These are phyloP conservation scores for Xenops minutus DNA, from an alignment of 2,797 vertebrate genomes.

Conservation along the genomic window DNA sequence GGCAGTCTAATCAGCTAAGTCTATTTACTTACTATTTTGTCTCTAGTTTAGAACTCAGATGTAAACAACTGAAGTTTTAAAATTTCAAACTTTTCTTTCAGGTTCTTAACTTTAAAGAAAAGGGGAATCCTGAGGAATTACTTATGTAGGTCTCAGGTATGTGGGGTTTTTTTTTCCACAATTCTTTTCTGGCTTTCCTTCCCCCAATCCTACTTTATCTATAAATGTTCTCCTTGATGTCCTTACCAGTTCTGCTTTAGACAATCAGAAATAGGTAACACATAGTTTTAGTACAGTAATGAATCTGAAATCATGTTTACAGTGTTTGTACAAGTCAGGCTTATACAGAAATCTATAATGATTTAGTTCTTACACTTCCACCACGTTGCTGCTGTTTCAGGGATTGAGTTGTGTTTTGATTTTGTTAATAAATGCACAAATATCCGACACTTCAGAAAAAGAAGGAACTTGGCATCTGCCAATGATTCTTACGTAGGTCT, in stretches of 20 bases:
- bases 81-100: constrained; percentile 66
- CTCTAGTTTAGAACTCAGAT: constrained; percentile 11
- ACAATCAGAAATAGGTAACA: constrained; percentile 16
- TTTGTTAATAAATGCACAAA: not conserved
- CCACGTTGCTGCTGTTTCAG: not conserved
- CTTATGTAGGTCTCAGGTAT: constrained; percentile 72
- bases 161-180: constrained; percentile 62
- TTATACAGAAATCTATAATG: not conserved
- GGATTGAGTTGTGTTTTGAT: not conserved
- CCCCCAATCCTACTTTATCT: constrained; percentile 62
- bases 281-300: constrained; percentile 63
- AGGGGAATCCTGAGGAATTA: constrained; percentile 65
- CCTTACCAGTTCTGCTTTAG: constrained; percentile 43
- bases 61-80: constrained; percentile 35
- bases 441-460: not conserved
- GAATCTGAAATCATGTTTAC: constrained; percentile 62
- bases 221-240: constrained; percentile 68
- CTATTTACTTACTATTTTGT: constrained; percentile 38
- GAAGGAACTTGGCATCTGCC: not conserved
- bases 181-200: constrained; percentile 71
- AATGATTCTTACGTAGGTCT: not conserved
- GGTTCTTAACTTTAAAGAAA: constrained; percentile 71
- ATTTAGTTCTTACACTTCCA: not conserved
- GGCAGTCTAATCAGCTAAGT: constrained; percentile 48
- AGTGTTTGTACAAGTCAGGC: constrained; percentile 52